phyloP scores from a whole-genome alignment of 2,797 vertebrate species.

The Onychomys leucogaster region DNA sequence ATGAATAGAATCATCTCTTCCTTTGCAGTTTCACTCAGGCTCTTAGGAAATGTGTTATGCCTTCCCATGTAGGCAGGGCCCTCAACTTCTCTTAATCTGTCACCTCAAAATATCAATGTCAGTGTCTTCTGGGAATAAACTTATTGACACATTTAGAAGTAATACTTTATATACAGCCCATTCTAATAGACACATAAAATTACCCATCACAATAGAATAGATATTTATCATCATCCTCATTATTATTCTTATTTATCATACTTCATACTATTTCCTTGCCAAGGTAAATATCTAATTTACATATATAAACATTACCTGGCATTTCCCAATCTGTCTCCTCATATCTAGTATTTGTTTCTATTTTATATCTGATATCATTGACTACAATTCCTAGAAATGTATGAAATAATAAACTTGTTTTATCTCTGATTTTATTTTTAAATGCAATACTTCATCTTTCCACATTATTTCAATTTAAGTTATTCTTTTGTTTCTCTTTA shows the following conservation, averaged over 20 bases:
- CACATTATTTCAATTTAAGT: background rate
- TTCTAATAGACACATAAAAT: background rate
- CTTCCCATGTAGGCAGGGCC: accelerated
- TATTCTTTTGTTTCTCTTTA: background rate
- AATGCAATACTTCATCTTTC: background rate
- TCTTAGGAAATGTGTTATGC: background rate
- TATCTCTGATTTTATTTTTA: constrained; percentile 19
- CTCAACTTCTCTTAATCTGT: background rate
- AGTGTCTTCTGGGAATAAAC: background rate
- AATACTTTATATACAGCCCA: background rate
- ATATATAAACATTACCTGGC: background rate
- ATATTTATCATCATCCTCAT: background rate
- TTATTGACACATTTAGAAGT: background rate
- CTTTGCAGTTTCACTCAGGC: background rate
- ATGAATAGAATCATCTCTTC: background rate
- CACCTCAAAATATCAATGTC: background rate
- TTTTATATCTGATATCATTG: background rate
- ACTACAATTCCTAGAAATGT: constrained; percentile 25
- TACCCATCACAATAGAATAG: background rate
- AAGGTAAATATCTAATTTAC: background rate
- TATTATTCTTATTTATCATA: background rate
- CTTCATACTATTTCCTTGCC: background rate
- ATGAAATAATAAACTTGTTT: background rate
- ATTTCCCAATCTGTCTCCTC: background rate
- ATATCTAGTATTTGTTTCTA: background rate